A percentile compares a stretch with the other conserved stretches of the same genome.
These are phyloP conservation scores for Oophaga pumilio DNA, from an alignment of 2,113 vertebrate genomes.

Conservation along the genomic window DNA sequence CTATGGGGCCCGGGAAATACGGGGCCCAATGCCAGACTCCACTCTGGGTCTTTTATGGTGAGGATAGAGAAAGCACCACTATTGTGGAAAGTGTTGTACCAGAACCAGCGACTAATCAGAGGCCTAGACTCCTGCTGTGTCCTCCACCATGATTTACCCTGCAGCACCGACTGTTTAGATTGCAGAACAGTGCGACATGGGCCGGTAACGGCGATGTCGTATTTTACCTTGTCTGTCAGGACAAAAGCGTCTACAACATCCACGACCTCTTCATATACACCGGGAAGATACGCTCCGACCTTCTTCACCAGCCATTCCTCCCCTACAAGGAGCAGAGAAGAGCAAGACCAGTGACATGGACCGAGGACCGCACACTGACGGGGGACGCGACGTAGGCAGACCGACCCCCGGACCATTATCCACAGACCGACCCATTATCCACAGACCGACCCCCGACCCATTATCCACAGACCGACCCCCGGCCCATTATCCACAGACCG, in stretches of 20 bases:
- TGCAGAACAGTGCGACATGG: neutral
- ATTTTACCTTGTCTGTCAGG: constrained; percentile 85
- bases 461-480: neutral
- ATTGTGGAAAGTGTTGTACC: too few species aligned
- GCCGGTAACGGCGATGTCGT: neutral
- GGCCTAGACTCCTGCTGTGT: neutral
- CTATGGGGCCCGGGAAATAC: too few species aligned
- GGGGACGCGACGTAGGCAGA: too few species aligned
- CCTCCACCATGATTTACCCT: neutral
- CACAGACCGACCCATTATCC: neutral
- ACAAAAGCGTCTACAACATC: constrained; percentile 85
- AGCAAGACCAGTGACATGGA: too few species aligned
- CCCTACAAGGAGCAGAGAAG: constrained; percentile 65
- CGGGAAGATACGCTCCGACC: constrained; percentile 87
- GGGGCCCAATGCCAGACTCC: too few species aligned
- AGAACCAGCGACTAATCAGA: too few species aligned
- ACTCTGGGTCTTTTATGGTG: too few species aligned
- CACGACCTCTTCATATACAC: constrained; percentile 86
- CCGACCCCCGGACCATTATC: neutral
- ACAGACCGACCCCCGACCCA: neutral
- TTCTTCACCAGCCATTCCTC: constrained; percentile 90
- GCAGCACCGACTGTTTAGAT: neutral
- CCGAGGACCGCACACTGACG: too few species aligned
- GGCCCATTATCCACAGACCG: neutral
- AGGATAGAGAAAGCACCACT: too few species aligned